These are phyloP conservation scores for Hirtodrosophila cameraria DNA, from an alignment of 2,888 invertebrate species.

Conservation along the genomic window DNA sequence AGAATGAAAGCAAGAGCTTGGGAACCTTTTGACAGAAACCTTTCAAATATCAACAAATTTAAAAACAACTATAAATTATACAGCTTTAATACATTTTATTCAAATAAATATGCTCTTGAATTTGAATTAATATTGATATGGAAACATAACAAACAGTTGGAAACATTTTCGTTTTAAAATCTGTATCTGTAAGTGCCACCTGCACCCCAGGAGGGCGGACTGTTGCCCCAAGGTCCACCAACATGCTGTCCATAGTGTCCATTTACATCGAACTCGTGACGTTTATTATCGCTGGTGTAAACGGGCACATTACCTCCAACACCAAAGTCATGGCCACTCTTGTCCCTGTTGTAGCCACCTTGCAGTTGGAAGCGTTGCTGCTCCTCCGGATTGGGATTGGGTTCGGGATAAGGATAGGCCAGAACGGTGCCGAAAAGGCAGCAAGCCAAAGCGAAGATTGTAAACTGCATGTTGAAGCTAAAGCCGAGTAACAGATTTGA, in stretches of 20 bases:
- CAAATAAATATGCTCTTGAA: slow-evolving; percentile 5
- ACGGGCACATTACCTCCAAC: slow-evolving; percentile 60
- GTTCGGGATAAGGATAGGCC: slow-evolving; percentile 32
- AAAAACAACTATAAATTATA: no score
- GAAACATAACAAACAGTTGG: no score
- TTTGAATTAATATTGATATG: neutral
- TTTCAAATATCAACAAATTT: no score
- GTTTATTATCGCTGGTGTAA: slow-evolving; percentile 74
- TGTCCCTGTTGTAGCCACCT: slow-evolving; percentile 48
- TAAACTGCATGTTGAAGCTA: slow-evolving; percentile 33
- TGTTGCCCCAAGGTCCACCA: slow-evolving; percentile 79
- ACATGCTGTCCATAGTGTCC: slow-evolving; percentile 74
- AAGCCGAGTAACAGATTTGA: slow-evolving; percentile 10
- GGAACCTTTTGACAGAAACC: no score
- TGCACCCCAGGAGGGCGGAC: slow-evolving; percentile 48
- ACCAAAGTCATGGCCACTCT: slow-evolving; percentile 60
- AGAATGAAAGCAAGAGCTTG: no score
- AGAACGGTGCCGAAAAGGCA: slow-evolving; percentile 25
- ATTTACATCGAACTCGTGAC: slow-evolving; percentile 69
- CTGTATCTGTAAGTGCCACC: slow-evolving; percentile 59
- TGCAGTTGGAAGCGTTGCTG: slow-evolving; percentile 28
- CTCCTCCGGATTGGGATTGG: slow-evolving; percentile 4
- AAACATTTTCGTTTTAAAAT: slow-evolving; percentile 20
- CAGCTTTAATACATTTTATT: no score
- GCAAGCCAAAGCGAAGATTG: slow-evolving; percentile 32